Percentiles rank a stretch among this genome's conserved stretches.
Evolutionary conservation across 2,797 vertebrate genomes (phyloP).

Genomic region (Neosalanx taihuensis): DNA sequence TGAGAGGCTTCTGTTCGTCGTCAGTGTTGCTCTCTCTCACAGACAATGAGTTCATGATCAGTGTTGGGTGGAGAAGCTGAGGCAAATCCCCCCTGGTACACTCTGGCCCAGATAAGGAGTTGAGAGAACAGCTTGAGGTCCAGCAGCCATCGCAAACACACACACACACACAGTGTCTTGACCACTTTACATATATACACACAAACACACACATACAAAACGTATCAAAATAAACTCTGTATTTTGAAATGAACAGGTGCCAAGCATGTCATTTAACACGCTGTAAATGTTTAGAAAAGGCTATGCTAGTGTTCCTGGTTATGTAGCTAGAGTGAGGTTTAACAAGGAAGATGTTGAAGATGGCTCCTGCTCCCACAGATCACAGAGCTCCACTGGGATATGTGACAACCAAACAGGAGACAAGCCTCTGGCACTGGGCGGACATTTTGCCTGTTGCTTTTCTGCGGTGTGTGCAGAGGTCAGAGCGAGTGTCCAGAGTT

Average conservation of each 20-base stretch:
- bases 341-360: not conserved
- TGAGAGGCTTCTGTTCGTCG: not conserved
- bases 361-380: not conserved
- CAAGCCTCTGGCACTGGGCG: not conserved
- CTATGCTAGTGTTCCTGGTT: not conserved
- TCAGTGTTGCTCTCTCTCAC: not conserved
- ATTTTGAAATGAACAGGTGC: too few species aligned
- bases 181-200: not conserved
- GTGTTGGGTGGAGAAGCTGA: slow-evolving; percentile 2
- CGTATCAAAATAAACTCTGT: not conserved
- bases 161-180: not conserved
- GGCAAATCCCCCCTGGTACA: slow-evolving; percentile 13
- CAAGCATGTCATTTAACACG: too few species aligned
- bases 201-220: not conserved
- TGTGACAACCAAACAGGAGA: not conserved
- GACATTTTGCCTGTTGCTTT: not conserved
- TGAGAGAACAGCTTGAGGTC: slow-evolving; percentile 20
- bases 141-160: not conserved
- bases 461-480: not conserved
- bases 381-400: not conserved
- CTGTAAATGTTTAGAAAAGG: too few species aligned
- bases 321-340: not conserved
- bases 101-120: slow-evolving; percentile 18
- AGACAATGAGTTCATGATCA: slow-evolving; percentile 15
- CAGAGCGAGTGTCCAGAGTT: not conserved